These are phyloP conservation scores for Clinocottus analis DNA, from an alignment of 2,113 vertebrate species.

Conservation along the genomic window DNA sequence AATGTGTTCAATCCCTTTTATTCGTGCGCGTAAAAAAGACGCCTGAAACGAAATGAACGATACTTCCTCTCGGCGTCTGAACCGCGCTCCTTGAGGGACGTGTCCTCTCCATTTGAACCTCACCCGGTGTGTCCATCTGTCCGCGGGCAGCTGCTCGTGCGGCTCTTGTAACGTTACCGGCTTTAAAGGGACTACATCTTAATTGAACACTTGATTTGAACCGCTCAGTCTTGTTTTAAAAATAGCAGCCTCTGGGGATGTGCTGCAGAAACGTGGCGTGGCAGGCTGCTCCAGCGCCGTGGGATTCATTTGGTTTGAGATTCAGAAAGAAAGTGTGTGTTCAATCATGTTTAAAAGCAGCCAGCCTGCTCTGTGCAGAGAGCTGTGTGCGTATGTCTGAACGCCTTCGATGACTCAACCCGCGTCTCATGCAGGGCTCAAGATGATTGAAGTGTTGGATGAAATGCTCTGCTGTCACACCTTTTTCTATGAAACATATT, in stretches of 20 bases:
- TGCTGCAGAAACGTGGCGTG: not conserved
- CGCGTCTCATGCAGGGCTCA: not conserved
- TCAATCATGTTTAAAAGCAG: not conserved
- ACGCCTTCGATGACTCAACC: not conserved
- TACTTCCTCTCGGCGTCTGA: not conserved
- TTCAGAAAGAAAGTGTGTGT: not conserved
- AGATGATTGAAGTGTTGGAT: not conserved
- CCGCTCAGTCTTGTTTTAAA: not conserved
- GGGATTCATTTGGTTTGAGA: not conserved
- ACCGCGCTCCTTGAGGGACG: not conserved
- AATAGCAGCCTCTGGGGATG: not conserved
- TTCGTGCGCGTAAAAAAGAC: not conserved
- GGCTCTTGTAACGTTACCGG: not conserved
- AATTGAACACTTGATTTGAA: not conserved
- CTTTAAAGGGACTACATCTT: slow-evolving; percentile 29
- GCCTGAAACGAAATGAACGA: slow-evolving; percentile 5
- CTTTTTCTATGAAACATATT: too few species aligned
- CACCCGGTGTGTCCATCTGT: slow-evolving; percentile 15
- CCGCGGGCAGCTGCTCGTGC: not conserved
- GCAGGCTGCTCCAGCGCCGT: not conserved
- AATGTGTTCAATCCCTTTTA: not conserved
- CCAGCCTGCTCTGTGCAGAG: not conserved
- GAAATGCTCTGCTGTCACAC: too few species aligned
- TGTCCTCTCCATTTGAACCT: slow-evolving; percentile 25
- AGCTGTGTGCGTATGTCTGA: not conserved